phyloP scores from a whole-genome alignment of 2,888 invertebrate genomes.

The Taphrorychus bicolor region DNA sequence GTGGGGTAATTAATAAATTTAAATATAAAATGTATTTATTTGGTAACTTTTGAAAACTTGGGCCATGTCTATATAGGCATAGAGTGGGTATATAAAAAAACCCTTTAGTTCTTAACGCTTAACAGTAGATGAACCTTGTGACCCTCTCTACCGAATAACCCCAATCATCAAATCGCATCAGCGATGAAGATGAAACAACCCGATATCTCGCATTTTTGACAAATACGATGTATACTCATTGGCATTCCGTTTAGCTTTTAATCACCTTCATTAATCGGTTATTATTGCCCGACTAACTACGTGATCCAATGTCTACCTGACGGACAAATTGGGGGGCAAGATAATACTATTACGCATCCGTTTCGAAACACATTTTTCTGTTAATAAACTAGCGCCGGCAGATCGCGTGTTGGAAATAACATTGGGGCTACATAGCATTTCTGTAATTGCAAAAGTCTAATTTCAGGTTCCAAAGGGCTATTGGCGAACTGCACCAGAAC shows the following conservation, averaged over 20 bases:
- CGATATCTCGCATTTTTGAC: slow-evolving; percentile 1
- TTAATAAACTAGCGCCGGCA: slow-evolving; percentile 36
- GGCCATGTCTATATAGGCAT: neutral
- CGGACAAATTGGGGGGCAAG: slow-evolving; percentile 24
- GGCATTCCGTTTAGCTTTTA: slow-evolving; percentile 15
- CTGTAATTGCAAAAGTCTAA: slow-evolving; percentile 40
- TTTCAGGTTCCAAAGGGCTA: slow-evolving; percentile 23
- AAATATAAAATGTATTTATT: slow-evolving; percentile 54
- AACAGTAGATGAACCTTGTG: no score
- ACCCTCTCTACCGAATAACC: neutral
- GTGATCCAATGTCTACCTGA: slow-evolving; percentile 27
- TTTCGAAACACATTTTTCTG: slow-evolving; percentile 20
- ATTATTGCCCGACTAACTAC: slow-evolving; percentile 33
- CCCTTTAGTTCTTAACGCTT: no score
- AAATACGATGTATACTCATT: neutral
- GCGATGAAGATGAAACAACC: slow-evolving; percentile 9
- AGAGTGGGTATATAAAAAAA: no score
- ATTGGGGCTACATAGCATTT: slow-evolving; percentile 38
- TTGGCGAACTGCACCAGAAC: slow-evolving; percentile 10
- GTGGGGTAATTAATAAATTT: slow-evolving; percentile 55
- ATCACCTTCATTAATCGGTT: slow-evolving; percentile 24
- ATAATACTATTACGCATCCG: slow-evolving; percentile 24
- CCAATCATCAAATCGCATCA: no score
- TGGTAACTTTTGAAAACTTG: slow-evolving; percentile 15
- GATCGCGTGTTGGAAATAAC: slow-evolving; percentile 39